phyloP scores from a whole-genome alignment of 1,140 invertebrate species.

The Bombus soroeensis region DNA sequence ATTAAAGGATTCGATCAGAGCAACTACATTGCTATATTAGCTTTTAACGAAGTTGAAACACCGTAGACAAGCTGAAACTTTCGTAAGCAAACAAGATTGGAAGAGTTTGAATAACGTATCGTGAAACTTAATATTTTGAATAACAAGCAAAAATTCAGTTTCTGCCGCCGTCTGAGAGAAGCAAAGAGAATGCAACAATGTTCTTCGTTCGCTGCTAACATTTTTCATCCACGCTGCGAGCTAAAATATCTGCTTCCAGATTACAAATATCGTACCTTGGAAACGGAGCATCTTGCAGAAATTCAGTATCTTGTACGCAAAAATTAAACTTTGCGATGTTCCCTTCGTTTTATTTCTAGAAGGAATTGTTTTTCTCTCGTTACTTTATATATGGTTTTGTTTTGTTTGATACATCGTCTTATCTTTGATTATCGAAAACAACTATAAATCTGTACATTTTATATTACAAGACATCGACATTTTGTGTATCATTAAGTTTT shows the following conservation, averaged over 20 bases:
- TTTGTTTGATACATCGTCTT: no score
- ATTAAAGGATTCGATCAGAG: not conserved
- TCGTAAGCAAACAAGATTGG: constrained; percentile 48
- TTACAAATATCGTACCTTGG: not conserved
- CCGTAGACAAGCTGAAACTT: constrained; percentile 20
- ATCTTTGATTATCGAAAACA: no score
- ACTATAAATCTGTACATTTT: no score
- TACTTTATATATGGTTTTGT: no score
- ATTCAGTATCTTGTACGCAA: not conserved
- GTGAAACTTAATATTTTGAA: constrained; percentile 64
- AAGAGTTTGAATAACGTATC: constrained; percentile 62
- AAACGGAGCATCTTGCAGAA: not conserved
- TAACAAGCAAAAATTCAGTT: constrained; percentile 62
- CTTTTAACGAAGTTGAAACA: constrained; percentile 45
- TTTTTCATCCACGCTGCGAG: not conserved
- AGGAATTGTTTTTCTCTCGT: no score
- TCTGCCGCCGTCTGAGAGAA: constrained; percentile 4
- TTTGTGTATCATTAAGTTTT: no score
- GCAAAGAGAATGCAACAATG: not conserved
- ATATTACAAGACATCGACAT: no score
- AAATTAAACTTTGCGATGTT: not conserved
- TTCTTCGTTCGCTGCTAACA: not conserved
- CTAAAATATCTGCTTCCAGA: not conserved
- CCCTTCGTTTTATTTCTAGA: no score
- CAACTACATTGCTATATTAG: constrained; percentile 4